Conservation (phyloP, 2,113 vertebrate genomes). For the Vicugna pacos region DNA sequence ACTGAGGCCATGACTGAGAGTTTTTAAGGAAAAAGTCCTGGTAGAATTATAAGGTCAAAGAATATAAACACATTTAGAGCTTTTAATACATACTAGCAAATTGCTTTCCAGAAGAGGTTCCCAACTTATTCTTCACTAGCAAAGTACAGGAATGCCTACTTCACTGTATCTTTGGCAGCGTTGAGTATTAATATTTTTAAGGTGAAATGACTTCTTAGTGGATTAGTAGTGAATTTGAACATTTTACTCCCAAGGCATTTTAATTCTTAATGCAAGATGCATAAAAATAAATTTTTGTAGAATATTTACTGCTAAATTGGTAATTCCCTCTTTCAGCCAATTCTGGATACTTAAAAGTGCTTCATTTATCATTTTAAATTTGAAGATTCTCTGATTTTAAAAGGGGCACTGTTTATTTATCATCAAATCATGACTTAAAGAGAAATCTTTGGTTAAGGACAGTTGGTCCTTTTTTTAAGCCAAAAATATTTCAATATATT, state of each 20-base stretch:
- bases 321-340: background rate
- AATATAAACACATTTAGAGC: background rate
- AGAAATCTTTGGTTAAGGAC: constrained; percentile 34
- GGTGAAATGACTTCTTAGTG: background rate
- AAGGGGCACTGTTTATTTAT: background rate
- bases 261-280: background rate
- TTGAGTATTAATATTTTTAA: background rate
- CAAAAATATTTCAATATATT: background rate
- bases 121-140: background rate
- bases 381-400: background rate
- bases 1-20: background rate
- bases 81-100: background rate
- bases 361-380: constrained; percentile 35
- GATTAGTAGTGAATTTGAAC: background rate
- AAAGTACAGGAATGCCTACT: background rate
- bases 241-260: constrained; percentile 30
- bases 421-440: constrained; percentile 28
- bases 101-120: background rate
- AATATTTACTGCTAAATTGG: background rate
- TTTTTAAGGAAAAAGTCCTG: background rate
- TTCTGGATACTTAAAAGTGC: background rate
- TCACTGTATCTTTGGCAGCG: background rate
- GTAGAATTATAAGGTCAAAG: background rate
- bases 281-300: constrained; percentile 16
- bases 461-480: background rate